These are phyloP conservation scores for Nasonia longicornis DNA, from an alignment of 1,140 invertebrate species.

Conservation along the genomic window DNA sequence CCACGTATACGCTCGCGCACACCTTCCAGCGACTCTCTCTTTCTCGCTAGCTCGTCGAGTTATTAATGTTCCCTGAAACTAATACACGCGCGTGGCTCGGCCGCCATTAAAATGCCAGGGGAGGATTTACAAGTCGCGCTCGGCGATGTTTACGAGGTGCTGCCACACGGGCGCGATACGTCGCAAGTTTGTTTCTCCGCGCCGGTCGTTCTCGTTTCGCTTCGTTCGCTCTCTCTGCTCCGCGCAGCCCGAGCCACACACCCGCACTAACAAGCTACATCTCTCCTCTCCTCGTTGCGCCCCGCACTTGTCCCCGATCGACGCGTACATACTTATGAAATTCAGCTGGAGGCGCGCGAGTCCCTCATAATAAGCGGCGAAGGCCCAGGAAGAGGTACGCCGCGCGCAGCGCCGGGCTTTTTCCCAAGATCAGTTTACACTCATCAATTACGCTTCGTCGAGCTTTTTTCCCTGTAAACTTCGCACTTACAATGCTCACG, in stretches of 20 bases:
- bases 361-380: too few relatives aligned
- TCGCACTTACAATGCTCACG: conserved; percentile 6
- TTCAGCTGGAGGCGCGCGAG: background rate
- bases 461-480: background rate
- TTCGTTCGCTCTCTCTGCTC: background rate
- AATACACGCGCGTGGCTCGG: conserved; percentile 62
- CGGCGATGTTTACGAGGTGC: conserved; percentile 63
- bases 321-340: conserved; percentile 8
- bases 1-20: background rate
- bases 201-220: conserved; percentile 29
- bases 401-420: background rate
- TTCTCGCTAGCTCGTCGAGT: conserved; percentile 50
- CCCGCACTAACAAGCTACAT: conserved; percentile 10
- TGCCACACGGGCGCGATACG: conserved; percentile 49
- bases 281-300: too few relatives aligned
- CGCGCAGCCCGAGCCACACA: background rate
- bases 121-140: conserved; percentile 68
- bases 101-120: conserved; percentile 67
- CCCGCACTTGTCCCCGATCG: background rate
- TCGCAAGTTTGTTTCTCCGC: conserved; percentile 39
- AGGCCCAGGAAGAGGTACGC: too few relatives aligned
- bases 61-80: conserved; percentile 67
- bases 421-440: background rate
- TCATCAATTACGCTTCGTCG: background rate
- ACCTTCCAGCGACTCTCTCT: background rate